These are phyloP conservation scores for Etheostoma spectabile DNA, from an alignment of 2,113 vertebrate genomes.

Conservation along the genomic window DNA sequence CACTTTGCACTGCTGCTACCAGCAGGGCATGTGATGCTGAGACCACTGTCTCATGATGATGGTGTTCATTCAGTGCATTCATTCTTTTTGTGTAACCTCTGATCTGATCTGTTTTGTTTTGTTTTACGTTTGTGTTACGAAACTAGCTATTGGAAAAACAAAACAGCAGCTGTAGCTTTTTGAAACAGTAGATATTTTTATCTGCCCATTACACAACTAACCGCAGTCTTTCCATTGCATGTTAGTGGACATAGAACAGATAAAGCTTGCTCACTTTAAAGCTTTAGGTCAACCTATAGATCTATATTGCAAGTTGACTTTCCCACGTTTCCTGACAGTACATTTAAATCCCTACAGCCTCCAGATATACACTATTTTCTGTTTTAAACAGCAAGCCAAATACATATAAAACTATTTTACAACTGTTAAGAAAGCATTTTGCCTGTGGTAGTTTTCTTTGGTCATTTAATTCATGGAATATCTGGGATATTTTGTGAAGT, in stretches of 20 bases:
- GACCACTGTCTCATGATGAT: background rate
- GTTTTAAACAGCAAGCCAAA: background rate
- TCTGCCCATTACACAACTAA: background rate
- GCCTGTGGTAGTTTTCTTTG: background rate
- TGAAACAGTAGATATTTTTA: background rate
- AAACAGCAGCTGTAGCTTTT: background rate
- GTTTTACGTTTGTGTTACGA: too few relatives aligned
- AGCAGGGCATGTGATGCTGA: slow-evolving; percentile 40
- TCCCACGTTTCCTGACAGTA: background rate
- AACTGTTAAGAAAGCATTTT: background rate
- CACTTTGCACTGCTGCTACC: slow-evolving; percentile 15
- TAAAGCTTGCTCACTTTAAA: background rate
- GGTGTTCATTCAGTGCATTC: background rate
- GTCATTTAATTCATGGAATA: background rate
- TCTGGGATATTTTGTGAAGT: background rate
- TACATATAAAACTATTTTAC: too few relatives aligned
- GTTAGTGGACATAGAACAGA: background rate
- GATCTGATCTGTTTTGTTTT: background rate
- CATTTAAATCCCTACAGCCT: background rate
- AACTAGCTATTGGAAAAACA: background rate
- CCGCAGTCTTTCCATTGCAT: background rate
- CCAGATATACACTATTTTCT: background rate
- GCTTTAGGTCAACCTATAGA: too few relatives aligned
- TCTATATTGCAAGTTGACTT: background rate
- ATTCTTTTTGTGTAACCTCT: background rate